Evolutionary conservation across 1,140 invertebrate species (phyloP).

Genomic region (Hylaeus anthracinus): DNA sequence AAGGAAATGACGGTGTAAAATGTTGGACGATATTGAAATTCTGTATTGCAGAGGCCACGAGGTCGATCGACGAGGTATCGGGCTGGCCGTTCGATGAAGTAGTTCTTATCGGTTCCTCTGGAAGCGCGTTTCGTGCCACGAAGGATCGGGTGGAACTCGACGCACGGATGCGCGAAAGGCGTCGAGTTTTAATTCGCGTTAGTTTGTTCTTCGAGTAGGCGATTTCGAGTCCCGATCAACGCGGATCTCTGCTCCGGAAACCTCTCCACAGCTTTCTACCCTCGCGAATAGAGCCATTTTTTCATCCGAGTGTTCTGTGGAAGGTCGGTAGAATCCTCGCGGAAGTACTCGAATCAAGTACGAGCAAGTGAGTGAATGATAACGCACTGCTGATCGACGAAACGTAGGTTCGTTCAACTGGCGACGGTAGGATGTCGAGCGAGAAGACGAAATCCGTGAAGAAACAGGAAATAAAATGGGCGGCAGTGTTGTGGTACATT

Average conservation of each 20-base stretch:
- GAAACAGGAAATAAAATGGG: slow-evolving; percentile 79
- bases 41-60: slow-evolving; percentile 50
- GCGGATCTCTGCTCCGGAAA: too few species aligned
- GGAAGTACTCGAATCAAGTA: neutral
- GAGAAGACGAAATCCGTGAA: neutral
- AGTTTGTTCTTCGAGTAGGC: neutral
- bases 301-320: neutral
- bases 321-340: neutral
- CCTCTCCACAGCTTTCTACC: too few species aligned
- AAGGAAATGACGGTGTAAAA: slow-evolving; percentile 76
- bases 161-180: neutral
- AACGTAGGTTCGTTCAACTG: neutral
- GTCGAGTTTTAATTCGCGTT: neutral
- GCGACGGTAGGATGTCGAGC: neutral
- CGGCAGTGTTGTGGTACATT: slow-evolving; percentile 84
- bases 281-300: neutral
- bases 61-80: slow-evolving; percentile 63
- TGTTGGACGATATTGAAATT: slow-evolving; percentile 67
- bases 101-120: slow-evolving; percentile 40
- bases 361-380: neutral
- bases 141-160: neutral
- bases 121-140: slow-evolving; percentile 38
- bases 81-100: neutral
- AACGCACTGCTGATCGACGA: too few species aligned
- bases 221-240: neutral